Conservation (phyloP, 2,797 vertebrate genomes). For the Chiroxiphia lanceolata region DNA sequence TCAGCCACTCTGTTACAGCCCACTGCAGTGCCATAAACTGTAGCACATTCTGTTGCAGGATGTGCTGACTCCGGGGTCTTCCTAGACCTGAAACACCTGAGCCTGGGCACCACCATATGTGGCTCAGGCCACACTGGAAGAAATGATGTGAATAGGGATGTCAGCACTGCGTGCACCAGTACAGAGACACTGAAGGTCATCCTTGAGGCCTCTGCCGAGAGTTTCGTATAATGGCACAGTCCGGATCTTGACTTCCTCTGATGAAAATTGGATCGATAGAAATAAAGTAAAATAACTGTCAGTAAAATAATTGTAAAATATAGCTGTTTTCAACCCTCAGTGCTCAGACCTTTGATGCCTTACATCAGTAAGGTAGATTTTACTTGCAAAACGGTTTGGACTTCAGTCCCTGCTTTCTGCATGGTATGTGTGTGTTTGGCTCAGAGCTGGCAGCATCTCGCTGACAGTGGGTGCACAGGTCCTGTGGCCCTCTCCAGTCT, state of each 20-base stretch:
- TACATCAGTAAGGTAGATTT: neutral
- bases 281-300: neutral
- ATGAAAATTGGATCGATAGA: neutral
- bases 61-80: neutral
- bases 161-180: neutral
- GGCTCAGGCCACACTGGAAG: neutral
- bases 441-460: neutral
- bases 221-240: neutral
- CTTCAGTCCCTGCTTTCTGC: neutral
- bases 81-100: neutral
- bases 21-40: rapidly evolving
- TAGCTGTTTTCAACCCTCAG: neutral
- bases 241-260: neutral
- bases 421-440: neutral
- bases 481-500: neutral
- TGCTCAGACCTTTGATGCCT: neutral
- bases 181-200: neutral
- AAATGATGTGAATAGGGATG: neutral
- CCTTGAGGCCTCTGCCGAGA: neutral
- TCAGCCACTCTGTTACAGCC: neutral
- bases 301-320: neutral
- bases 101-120: neutral
- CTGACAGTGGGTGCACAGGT: neutral
- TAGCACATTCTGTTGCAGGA: neutral
- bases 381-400: neutral